These are phyloP conservation scores for Scaptomyza parva DNA, from an alignment of 2,888 invertebrate species.

Conservation along the genomic window DNA sequence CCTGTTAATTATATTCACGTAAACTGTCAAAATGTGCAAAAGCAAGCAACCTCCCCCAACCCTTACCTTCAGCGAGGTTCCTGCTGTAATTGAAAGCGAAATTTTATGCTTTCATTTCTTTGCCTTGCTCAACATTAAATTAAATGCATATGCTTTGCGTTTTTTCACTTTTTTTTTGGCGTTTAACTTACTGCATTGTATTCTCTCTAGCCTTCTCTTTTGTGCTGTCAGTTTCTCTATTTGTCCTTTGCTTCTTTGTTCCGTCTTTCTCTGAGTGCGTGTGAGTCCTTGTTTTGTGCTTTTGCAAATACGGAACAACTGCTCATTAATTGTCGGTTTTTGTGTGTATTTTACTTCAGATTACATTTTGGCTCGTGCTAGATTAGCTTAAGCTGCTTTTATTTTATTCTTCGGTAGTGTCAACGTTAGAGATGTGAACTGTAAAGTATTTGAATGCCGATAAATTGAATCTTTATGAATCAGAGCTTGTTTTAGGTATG, in stretches of 20 bases:
- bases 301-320: slow-evolving; percentile 59
- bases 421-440: slow-evolving; percentile 5
- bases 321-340: slow-evolving; percentile 75
- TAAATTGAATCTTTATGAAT: background rate
- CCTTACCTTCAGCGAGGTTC: slow-evolving; percentile 1
- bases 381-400: background rate
- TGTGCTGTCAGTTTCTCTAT: slow-evolving; percentile 67
- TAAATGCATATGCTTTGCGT: slow-evolving; percentile 72
- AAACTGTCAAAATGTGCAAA: slow-evolving; percentile 69
- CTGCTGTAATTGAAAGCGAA: slow-evolving; percentile 79
- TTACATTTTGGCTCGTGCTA: slow-evolving; percentile 76
- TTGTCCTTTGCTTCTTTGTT: slow-evolving; percentile 30
- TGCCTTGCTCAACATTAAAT: slow-evolving; percentile 51
- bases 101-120: slow-evolving; percentile 69
- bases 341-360: slow-evolving; percentile 57
- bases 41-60: slow-evolving; percentile 26
- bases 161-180: slow-evolving; percentile 4
- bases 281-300: slow-evolving; percentile 39
- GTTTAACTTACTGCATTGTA: slow-evolving; percentile 20
- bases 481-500: no score
- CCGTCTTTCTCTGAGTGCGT: slow-evolving; percentile 27
- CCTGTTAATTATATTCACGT: slow-evolving; percentile 84
- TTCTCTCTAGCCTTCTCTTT: slow-evolving; percentile 24
- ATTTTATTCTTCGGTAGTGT: slow-evolving; percentile 28
- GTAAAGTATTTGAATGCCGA: background rate